phyloP scores from a whole-genome alignment of 2,888 invertebrate genomes.

The Macrophya alboannulata region DNA sequence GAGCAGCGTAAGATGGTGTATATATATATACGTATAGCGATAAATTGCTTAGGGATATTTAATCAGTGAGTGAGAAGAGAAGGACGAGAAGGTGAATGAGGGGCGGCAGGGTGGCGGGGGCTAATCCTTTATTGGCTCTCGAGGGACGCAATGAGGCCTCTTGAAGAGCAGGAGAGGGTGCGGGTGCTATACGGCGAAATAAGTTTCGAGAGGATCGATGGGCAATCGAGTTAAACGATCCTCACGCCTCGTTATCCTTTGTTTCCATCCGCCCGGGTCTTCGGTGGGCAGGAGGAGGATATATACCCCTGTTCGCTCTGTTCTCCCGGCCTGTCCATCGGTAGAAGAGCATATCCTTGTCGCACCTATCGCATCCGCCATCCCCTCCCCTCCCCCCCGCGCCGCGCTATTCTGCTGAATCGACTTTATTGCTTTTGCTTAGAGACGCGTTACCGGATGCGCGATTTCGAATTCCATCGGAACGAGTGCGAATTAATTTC shows the following conservation, averaged over 20 bases:
- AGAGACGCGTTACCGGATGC: constrained; percentile 57
- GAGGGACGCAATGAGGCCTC: constrained; percentile 56
- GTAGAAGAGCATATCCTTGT: constrained; percentile 13
- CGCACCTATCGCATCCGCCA: constrained; percentile 49
- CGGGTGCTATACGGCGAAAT: constrained; percentile 60
- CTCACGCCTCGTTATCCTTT: constrained; percentile 77
- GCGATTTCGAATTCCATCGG: constrained; percentile 54
- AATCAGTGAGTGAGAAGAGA: constrained; percentile 68
- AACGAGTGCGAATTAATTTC: constrained; percentile 54
- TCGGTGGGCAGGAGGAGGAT: background rate
- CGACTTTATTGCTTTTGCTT: constrained; percentile 64
- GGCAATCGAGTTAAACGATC: constrained; percentile 76
- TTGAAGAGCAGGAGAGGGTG: constrained; percentile 66
- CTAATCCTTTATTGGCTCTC: constrained; percentile 76
- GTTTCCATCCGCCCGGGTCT: constrained; percentile 62
- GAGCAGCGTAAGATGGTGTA: background rate
- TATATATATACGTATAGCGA: constrained; percentile 64
- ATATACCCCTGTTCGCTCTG: constrained; percentile 42
- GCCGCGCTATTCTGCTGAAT: constrained; percentile 60
- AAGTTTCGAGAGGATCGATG: constrained; percentile 72
- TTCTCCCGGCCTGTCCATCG: constrained; percentile 49
- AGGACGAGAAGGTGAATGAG: constrained; percentile 59
- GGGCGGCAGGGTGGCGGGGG: constrained; percentile 52
- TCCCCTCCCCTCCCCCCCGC: constrained; percentile 53
- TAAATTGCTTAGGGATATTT: constrained; percentile 76